Evolutionary conservation across 2,888 invertebrate genomes (phyloP).

Genomic region (Drosophila nigricruria): DNA sequence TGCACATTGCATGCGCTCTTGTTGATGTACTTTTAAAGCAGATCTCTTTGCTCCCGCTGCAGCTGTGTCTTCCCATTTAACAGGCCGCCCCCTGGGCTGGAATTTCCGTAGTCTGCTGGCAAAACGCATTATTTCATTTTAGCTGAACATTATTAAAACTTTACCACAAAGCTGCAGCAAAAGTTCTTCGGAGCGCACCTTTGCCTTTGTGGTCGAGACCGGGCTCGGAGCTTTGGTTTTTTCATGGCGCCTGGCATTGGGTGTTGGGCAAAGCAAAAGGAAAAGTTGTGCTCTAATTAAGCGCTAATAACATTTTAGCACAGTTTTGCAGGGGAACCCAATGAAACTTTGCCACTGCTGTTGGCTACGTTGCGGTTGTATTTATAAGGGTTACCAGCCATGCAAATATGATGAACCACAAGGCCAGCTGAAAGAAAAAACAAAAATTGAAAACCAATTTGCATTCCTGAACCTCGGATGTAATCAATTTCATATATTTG

Average conservation of each 20-base stretch:
- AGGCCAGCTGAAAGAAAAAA: slow-evolving; percentile 4
- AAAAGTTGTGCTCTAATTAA: slow-evolving; percentile 77
- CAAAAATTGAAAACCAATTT: slow-evolving; percentile 39
- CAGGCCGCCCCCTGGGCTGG: not conserved
- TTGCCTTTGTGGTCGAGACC: slow-evolving; percentile 50
- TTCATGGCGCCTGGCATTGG: slow-evolving; percentile 21
- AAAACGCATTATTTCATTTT: slow-evolving; percentile 75
- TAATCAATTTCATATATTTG: slow-evolving; percentile 27
- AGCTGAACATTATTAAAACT: slow-evolving; percentile 76
- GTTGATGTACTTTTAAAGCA: slow-evolving; percentile 41
- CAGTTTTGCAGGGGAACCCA: slow-evolving; percentile 47
- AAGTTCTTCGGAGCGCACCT: slow-evolving; percentile 62
- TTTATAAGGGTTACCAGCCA: slow-evolving; percentile 23
- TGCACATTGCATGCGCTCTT: slow-evolving; percentile 37
- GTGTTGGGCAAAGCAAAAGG: slow-evolving; percentile 25
- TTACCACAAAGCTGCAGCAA: slow-evolving; percentile 69
- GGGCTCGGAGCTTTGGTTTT: slow-evolving; percentile 14
- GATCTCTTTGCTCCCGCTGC: slow-evolving; percentile 10
- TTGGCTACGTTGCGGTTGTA: slow-evolving; percentile 4
- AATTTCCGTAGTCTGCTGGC: slow-evolving; percentile 42
- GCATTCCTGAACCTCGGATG: slow-evolving; percentile 20
- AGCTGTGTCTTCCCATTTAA: slow-evolving; percentile 11
- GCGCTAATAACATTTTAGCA: slow-evolving; percentile 75
- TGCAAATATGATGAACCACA: slow-evolving; percentile 47
- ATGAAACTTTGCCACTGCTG: slow-evolving; percentile 38